Conservation (phyloP, 2,797 vertebrate species). For the Synanceia verrucosa region DNA sequence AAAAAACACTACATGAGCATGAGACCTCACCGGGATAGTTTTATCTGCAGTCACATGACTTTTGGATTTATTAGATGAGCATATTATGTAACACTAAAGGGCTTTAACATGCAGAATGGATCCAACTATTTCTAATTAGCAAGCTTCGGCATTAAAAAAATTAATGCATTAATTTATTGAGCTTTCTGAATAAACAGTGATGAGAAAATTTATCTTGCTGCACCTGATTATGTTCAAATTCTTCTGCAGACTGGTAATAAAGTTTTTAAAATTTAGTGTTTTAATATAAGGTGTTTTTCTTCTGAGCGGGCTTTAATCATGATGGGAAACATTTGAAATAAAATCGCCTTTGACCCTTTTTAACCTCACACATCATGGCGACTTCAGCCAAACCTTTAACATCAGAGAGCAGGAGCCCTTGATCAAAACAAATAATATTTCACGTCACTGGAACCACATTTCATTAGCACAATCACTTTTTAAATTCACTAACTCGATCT, state of each 20-base stretch:
- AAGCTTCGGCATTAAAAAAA: slow-evolving; percentile 1
- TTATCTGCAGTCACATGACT: slow-evolving; percentile 1
- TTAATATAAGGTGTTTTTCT: neutral
- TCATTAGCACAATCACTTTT: slow-evolving; percentile 62
- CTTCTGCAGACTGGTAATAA: no score
- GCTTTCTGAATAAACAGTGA: slow-evolving; percentile 1
- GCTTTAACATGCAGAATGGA: neutral
- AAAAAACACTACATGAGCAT: slow-evolving; percentile 45
- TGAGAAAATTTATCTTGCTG: neutral
- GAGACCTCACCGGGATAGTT: slow-evolving; percentile 38
- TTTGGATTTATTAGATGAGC: neutral
- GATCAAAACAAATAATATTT: slow-evolving; percentile 53
- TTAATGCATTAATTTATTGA: no score
- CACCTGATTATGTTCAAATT: neutral
- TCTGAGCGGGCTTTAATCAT: neutral
- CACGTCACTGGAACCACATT: slow-evolving; percentile 67
- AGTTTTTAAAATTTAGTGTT: neutral
- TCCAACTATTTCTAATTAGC: neutral
- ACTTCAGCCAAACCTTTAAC: slow-evolving; percentile 19
- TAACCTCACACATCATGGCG: slow-evolving; percentile 5
- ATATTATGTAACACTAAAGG: neutral
- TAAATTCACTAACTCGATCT: slow-evolving; percentile 61
- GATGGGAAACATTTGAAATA: neutral
- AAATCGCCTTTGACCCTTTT: slow-evolving; percentile 19
- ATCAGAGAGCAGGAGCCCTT: slow-evolving; percentile 51